phyloP scores from a whole-genome alignment of 1,140 invertebrate genomes.

The Drosophila equinoxialis region DNA sequence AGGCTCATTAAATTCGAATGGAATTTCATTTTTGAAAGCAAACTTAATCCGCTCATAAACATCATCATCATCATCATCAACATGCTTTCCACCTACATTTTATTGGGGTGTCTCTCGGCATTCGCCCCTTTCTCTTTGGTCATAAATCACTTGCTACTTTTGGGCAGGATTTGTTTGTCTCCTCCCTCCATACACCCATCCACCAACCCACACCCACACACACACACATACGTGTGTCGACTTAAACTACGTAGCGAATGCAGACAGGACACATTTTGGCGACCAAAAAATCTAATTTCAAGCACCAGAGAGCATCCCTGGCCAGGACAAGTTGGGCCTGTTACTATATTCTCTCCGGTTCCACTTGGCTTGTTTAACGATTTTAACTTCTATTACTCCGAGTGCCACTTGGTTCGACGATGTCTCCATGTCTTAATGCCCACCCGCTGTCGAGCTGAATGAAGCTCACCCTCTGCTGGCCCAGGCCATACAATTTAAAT shows the following conservation, averaged over 20 bases:
- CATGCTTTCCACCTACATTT: constrained; percentile 11
- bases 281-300: constrained; percentile 62
- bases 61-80: constrained; percentile 8
- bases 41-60: constrained; percentile 64
- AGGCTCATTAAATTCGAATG: constrained; percentile 57
- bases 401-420: constrained; percentile 19
- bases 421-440: constrained; percentile 54
- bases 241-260: constrained; percentile 22
- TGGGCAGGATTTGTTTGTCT: constrained; percentile 8
- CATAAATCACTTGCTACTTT: constrained; percentile 47
- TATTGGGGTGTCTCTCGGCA: neutral
- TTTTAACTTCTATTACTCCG: constrained; percentile 41
- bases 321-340: neutral
- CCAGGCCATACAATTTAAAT: constrained; percentile 12
- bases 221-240: constrained; percentile 1
- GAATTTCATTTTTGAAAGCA: constrained; percentile 45
- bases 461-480: neutral
- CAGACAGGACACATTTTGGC: neutral
- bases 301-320: constrained; percentile 50
- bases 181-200: too few relatives aligned
- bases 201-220: neutral
- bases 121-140: constrained; percentile 13
- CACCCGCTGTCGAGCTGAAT: neutral
- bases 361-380: constrained; percentile 56
- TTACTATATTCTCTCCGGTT: constrained; percentile 20